phyloP scores from a whole-genome alignment of 1,140 invertebrate species.

The Scaptomyza graminum region DNA sequence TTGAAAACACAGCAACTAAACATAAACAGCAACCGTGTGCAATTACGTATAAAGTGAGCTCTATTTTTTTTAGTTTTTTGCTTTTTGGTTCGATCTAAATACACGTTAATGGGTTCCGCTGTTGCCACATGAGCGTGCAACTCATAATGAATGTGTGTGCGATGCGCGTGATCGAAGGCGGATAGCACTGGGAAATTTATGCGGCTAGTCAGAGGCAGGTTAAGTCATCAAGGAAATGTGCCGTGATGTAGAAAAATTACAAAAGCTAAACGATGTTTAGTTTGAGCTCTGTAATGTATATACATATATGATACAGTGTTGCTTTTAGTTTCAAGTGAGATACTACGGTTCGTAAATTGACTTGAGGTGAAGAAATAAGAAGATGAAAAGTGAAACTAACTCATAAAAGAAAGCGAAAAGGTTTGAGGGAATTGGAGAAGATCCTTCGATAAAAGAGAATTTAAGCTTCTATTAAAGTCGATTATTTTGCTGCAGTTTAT shows the following conservation, averaged over 20 bases:
- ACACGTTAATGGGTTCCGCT: conserved; percentile 33
- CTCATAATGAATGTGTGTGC: conserved; percentile 11
- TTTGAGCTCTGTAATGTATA: conserved; percentile 1
- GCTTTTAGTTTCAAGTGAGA: too few relatives aligned
- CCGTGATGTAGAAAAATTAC: conserved; percentile 21
- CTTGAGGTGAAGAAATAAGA: too few relatives aligned
- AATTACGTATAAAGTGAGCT: conserved; percentile 21
- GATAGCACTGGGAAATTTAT: not conserved
- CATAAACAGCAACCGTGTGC: conserved; percentile 5
- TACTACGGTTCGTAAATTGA: too few relatives aligned
- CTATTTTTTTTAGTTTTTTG: not conserved
- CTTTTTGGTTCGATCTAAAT: conserved; percentile 10
- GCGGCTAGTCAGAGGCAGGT: not conserved
- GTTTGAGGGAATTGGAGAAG: too few relatives aligned
- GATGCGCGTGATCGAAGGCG: conserved; percentile 27
- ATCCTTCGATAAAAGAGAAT: too few relatives aligned
- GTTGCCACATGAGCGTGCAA: conserved; percentile 19
- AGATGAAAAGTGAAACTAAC: too few relatives aligned
- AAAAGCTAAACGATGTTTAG: conserved; percentile 18
- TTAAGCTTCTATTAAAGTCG: too few relatives aligned
- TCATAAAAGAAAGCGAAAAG: too few relatives aligned
- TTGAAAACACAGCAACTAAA: not conserved
- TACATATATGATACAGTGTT: conserved; percentile 2
- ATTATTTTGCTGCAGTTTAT: too few relatives aligned
- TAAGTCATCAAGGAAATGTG: conserved; percentile 27